phyloP scores from a whole-genome alignment of 2,113 vertebrate species.

The Tupaia chinensis region DNA sequence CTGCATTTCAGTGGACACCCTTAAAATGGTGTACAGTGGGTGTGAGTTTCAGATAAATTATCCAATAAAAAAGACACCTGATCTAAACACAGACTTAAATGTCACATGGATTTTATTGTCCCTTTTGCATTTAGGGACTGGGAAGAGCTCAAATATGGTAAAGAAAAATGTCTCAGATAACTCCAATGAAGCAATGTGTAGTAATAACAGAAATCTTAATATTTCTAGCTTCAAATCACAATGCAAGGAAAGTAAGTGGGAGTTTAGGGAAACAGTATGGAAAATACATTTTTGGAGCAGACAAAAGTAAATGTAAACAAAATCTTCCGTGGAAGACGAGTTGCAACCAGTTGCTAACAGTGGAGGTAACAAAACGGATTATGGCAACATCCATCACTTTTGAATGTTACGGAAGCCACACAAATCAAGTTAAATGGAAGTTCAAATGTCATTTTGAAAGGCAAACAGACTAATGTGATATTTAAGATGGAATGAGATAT shows the following conservation, averaged over 20 bases:
- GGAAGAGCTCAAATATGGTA: slow-evolving; percentile 20
- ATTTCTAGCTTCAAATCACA: neutral
- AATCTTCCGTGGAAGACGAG: neutral
- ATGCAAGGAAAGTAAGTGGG: neutral
- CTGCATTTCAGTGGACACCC: slow-evolving; percentile 45
- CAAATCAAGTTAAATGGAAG: neutral
- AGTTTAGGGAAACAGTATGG: neutral
- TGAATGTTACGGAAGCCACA: neutral
- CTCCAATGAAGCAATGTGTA: neutral
- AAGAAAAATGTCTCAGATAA: slow-evolving; percentile 41
- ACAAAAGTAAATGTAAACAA: neutral
- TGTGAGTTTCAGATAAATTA: slow-evolving; percentile 36
- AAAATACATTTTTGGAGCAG: neutral
- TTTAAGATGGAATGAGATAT: neutral
- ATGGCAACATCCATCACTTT: neutral
- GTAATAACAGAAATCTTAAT: slow-evolving; percentile 34
- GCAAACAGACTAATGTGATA: neutral
- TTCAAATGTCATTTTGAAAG: neutral
- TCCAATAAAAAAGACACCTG: slow-evolving; percentile 32
- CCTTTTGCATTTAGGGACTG: slow-evolving; percentile 32
- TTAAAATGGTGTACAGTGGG: neutral
- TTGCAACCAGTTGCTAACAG: neutral
- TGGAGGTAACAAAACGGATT: neutral
- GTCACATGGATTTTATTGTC: slow-evolving; percentile 34
- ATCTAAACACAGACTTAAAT: slow-evolving; percentile 63